Percentiles rank a stretch among this genome's conserved stretches.
These are phyloP conservation scores for Centropus bengalensis DNA, from an alignment of 2,113 vertebrate genomes.

Conservation along the genomic window DNA sequence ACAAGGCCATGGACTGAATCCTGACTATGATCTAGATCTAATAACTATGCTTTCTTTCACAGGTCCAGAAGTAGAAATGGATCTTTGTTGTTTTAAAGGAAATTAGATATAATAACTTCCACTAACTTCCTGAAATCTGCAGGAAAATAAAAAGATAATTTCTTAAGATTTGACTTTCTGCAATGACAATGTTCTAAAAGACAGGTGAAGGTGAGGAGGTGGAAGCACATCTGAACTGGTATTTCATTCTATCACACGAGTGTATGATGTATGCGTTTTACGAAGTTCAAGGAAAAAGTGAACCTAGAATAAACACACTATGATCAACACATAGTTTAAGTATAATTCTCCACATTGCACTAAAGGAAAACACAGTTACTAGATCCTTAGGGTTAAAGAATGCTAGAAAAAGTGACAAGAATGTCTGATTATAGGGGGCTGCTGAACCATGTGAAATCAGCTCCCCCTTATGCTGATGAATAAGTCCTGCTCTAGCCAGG, in stretches of 20 bases:
- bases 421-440: background rate
- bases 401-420: background rate
- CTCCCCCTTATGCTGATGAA: background rate
- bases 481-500: background rate
- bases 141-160: background rate
- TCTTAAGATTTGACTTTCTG: background rate
- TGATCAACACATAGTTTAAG: background rate
- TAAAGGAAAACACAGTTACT: background rate
- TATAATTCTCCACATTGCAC: background rate
- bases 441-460: background rate
- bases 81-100: background rate
- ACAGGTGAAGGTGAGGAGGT: background rate
- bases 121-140: background rate
- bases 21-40: background rate
- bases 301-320: background rate
- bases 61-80: background rate
- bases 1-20: background rate
- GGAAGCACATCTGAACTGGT: background rate
- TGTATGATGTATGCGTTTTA: background rate
- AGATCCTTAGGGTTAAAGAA: background rate
- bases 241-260: background rate
- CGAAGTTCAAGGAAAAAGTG: background rate
- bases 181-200: background rate
- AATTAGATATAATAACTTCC: background rate
- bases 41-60: background rate